Evolutionary conservation across 35 echinoderm and acorn worm species (phyloP), one percentile per base, ranked within the genome.

Genomic region (Ophioderma brevispina): DNA sequence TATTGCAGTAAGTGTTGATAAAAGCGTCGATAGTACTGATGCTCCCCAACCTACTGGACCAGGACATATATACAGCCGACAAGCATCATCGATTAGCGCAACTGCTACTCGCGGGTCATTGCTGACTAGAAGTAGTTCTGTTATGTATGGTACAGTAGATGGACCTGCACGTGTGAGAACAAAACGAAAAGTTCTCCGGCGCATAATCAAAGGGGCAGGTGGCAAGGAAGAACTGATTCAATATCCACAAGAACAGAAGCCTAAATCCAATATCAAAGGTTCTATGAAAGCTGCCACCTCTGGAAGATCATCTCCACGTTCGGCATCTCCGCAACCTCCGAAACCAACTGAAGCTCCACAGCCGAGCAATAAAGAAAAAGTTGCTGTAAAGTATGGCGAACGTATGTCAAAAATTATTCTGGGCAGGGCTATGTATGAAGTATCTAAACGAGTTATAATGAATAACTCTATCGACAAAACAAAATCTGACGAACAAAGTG

Each of bases 151-250:
- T 25, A 77, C 55, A 25, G 59, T 70, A 15, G 92, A 97, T 18
- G 59, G 86, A 13, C 85, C 89, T 40, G 82, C 82, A 1, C 25
- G 79, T 18, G 79, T 89, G 32, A 40, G 92, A 39, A 92, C 89
- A n/a, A 92, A 91, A 86, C 40, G 95, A 81, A 91, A 92, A 36
- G 82, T 97, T 31, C 94, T 97, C 25, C 93, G 86, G 37, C 85
- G 92, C 3, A 92, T 94, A 23, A 93, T 97, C 30, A 94, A 91
- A 86, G 85, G 95, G 32, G 92, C 95, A 33, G 86, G 89, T 41
- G 95, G 95, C 38, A 90, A 91, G 40, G 92, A 97, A 79, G 95
- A 97, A 78, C 32, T 85, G 46, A 90, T 94, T 13, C 85, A 70
- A 13, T 95, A 95, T 70, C 59, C 59, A 13, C 59, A 70, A 70